Evolutionary conservation across 2,113 vertebrate species (phyloP), one percentile per base, ranked within the genome.

Genomic region (Vicugna pacos): DNA sequence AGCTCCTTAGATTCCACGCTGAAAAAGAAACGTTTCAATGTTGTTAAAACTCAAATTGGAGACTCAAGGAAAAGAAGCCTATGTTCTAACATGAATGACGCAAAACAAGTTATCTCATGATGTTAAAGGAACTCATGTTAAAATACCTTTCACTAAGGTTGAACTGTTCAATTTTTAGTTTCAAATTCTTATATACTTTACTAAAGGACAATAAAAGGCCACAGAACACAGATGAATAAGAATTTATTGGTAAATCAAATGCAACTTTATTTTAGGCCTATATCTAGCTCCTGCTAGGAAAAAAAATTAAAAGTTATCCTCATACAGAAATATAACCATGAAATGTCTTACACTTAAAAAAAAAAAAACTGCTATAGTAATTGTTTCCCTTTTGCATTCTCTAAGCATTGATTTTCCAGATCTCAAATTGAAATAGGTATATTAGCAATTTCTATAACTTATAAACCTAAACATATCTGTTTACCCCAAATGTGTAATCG

Each of bases 201-300:
- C n/a, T 60, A 16, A 72, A 58, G 42, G 12, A n/a, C 60, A 94
- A 32, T 60, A 60, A 65, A 92, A 76, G 19, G 16, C 50, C 26
- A 56, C 50, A 82, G 54, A 82, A 76, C 32, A 94, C 26, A 72
- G 3, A 95, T 56, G 54, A 91, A 83, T 84, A 28, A 82, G 4
- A 24, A 75, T 80, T 11, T 38, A 77, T 72, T 79, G 96, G 72
- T 82, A 67, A 95, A 85, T 79, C 26, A 82, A 38, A 84, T 73
- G 50, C 9, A 88, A 62, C 7, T 67, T 96, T 95, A 91, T 60
- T 94, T 96, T 80, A 96, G 46, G n/a, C 67, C 28, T 62, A 52
- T 42, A 81, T 54, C 14, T 62, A 92, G 3, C 10, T 79, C 89
- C 87, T 72, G 19, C 30, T 89, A 54, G 26, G 13, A 76, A 84